Evolutionary conservation across 1,140 invertebrate species (phyloP), one percentile per base, ranked within the genome.

Genomic region (Caenorhabditis remanei): DNA sequence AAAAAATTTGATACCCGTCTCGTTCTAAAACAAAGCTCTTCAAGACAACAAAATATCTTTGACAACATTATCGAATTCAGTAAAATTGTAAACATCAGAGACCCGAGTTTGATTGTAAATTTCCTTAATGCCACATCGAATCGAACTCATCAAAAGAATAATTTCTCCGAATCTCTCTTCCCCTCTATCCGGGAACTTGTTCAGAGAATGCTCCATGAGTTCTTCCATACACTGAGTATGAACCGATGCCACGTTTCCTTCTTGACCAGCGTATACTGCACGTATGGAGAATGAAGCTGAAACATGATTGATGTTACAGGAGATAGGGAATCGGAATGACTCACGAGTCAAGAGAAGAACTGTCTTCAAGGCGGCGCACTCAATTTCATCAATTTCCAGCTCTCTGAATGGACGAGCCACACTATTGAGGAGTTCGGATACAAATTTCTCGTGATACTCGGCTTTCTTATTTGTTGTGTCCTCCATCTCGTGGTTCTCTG

Each of bases 361-460:
- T 32, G 85, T 75, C 48, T 86, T 86, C 41, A 86, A 46, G 8
- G 71, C 85, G 0, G 65, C 85, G 46, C 85, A 86, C 55, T 86
- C 85, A 21, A 55, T 55, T 4, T 50, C 46, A n/a, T 86, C 85
- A 3, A 86, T 56, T 24, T 56, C 46, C 16, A 75, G 24, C 7
- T 41, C 40, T 86, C 71, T 71, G 32, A 86, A 67, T 21, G 85
- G 85, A 19, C 19, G 21, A 6, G 58, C 85, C 2, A 86, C 53
- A 16, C 50, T 50, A 21, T 40, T 19, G 1, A 86, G 40, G 5
- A 63, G 32, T 9, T 86, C 85, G 4, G 24, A 32, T 5, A 86
- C 85, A 63, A 86, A 86, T n/a, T 75, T 46, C 43, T 41, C 21
- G 65, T 86, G 85, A 40, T 32, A 11, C n/a, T 63, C 61, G 0